Percentiles rank a stretch among this genome's conserved stretches.
phyloP scores from a whole-genome alignment of 2,113 vertebrate genomes.

The Panthera leo region DNA sequence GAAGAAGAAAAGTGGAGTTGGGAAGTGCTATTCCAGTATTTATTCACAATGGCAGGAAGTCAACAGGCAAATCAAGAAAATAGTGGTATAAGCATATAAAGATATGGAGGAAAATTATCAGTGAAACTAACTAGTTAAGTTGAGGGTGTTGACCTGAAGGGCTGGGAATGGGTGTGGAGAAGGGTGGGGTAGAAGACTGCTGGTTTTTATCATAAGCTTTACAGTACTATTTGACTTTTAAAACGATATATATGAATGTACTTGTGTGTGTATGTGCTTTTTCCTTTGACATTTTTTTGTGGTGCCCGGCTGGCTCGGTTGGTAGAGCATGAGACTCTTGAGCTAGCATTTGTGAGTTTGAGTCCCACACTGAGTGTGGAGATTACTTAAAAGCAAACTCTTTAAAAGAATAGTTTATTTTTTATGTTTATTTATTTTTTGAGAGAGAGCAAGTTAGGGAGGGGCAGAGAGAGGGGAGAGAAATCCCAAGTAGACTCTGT shows the following conservation, averaged over 20 bases:
- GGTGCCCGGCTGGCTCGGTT: neutral
- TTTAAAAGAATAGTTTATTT: neutral
- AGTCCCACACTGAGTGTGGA: neutral
- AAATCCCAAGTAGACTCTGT: too few relatives aligned
- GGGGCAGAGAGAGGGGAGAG: too few relatives aligned
- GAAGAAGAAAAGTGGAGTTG: neutral
- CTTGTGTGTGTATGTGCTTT: neutral
- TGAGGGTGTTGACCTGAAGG: neutral
- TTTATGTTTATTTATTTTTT: too few relatives aligned
- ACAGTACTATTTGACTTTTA: slow-evolving; percentile 11
- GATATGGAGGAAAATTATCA: neutral
- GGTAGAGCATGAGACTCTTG: neutral
- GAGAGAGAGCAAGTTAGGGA: too few relatives aligned
- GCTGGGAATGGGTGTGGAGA: neutral
- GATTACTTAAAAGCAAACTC: neutral
- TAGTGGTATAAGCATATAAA: neutral
- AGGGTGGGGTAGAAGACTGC: neutral
- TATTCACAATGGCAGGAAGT: neutral
- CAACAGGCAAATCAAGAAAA: neutral
- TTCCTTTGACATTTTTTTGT: neutral
- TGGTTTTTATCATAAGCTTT: neutral
- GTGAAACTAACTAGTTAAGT: neutral
- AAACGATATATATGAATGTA: neutral
- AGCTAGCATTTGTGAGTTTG: neutral
- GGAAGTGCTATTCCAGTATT: neutral